These are phyloP conservation scores for Petrolisthes cinctipes DNA, from an alignment of 2,888 invertebrate genomes.

Conservation along the genomic window DNA sequence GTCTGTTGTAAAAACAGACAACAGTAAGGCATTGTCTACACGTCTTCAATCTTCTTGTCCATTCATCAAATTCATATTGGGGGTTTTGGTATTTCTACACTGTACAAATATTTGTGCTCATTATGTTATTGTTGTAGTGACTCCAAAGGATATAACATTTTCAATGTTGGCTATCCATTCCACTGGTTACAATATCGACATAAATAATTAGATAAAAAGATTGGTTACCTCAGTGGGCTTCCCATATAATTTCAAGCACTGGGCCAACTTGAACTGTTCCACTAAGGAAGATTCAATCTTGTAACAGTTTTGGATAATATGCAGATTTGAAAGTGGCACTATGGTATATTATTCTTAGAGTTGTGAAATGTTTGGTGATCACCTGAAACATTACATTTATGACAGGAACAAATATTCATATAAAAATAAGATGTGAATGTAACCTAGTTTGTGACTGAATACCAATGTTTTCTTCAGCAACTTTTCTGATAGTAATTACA, in stretches of 20 bases:
- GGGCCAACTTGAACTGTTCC: conserved; percentile 22
- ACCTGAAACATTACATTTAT: neutral
- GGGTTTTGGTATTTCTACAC: conserved; percentile 22
- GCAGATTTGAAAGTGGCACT: conserved; percentile 49
- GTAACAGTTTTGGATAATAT: conserved; percentile 25
- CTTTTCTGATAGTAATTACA: neutral
- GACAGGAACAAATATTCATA: conserved; percentile 5
- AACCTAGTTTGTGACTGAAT: neutral
- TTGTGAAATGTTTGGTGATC: conserved; percentile 17
- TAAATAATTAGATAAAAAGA: conserved; percentile 29
- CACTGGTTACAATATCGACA: neutral
- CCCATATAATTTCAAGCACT: neutral
- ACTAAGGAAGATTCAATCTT: neutral
- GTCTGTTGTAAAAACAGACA: conserved; percentile 63
- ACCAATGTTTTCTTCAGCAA: neutral
- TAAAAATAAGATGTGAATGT: conserved; percentile 13
- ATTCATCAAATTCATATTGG: conserved; percentile 35
- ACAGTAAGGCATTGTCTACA: conserved; percentile 62
- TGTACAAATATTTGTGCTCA: conserved; percentile 50
- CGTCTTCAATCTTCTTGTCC: conserved; percentile 53
- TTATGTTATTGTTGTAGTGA: conserved; percentile 38
- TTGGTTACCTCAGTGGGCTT: neutral
- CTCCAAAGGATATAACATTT: conserved; percentile 23
- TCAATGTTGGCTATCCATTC: neutral
- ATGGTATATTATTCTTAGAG: conserved; percentile 37